Evolutionary conservation across 2,113 vertebrate species (phyloP), one percentile per base, ranked within the genome.

Genomic region (Oxyruncus cristatus): DNA sequence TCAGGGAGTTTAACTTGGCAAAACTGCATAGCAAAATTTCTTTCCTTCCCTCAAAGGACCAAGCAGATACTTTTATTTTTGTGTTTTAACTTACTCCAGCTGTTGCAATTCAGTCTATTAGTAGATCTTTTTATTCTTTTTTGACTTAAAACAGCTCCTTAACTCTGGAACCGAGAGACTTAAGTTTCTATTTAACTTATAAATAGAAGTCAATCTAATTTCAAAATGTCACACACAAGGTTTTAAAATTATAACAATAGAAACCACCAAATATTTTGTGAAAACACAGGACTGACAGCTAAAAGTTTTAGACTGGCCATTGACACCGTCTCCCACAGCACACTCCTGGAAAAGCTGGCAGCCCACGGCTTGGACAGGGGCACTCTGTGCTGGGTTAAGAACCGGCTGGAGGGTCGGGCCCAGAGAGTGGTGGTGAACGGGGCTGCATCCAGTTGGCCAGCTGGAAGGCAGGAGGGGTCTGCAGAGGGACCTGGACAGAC

Each of bases 71-170:
- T 96, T 94, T 65, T 78, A 81, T 85, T 95, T 92, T 89, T 81
- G 76, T 84, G 65, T 78, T 92, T 92, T 96, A 96, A 94, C 83
- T 86, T 94, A 81, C 67, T 86, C 90, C 96, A 96, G 93, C 88
- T 97, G 95, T 88, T 93, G 52, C 46, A 92, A 68, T 61, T 93
- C 85, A 86, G 56, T 28, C 53, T 92, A 84, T 91, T 81, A 87
- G 65, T 15, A 87, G 49, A 80, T 30, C 41, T 55, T 62, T 32
- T 50, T 77, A 68, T 41, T 80, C 28, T 74, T 90, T 78, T 88
- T 84, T 86, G 42, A 89, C 41, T 88, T 87, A 42, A 9, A 53
- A 53, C 62, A 86, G 80, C 42, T 92, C 46, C 65, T 72, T 74
- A 89, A 72, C 26, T 42, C 66, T 79, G 47, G 49, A 78, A 87